Percentiles rank a stretch among this genome's conserved stretches.
Evolutionary conservation across 2,888 invertebrate species (phyloP).

Genomic region (Dendrolimus pini): DNA sequence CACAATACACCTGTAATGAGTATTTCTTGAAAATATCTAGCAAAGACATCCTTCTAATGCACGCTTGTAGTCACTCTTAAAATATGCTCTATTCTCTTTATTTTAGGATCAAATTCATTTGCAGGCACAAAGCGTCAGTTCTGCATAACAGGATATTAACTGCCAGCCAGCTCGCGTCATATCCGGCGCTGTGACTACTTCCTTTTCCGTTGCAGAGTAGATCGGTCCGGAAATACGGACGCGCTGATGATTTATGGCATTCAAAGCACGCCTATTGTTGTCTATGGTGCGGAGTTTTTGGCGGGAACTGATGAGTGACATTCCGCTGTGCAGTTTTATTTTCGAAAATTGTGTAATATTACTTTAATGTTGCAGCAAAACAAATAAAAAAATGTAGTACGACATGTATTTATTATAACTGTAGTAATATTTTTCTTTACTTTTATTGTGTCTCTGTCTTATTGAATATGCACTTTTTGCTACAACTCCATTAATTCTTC

Average conservation of each 20-base stretch:
- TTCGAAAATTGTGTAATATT: no score
- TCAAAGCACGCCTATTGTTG: constrained; percentile 4
- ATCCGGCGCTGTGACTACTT: constrained; percentile 54
- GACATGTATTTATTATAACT: no score
- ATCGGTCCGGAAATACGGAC: constrained; percentile 4
- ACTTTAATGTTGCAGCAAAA: no score
- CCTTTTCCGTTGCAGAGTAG: constrained; percentile 31
- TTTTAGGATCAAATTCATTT: neutral
- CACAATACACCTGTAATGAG: neutral
- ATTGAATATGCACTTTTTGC: no score
- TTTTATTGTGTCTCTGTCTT: no score
- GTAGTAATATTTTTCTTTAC: no score
- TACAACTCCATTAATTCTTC: no score
- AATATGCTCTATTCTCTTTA: neutral
- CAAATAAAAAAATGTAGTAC: no score
- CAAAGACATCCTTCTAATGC: neutral
- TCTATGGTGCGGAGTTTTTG: neutral
- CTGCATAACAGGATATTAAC: constrained; percentile 42
- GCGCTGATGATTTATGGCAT: constrained; percentile 5
- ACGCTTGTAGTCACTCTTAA: neutral
- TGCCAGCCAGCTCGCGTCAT: constrained; percentile 48
- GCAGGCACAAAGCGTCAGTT: neutral
- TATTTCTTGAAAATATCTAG: neutral
- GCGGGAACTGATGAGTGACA: no score
- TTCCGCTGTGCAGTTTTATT: no score